These are phyloP conservation scores for Phymatocera aterrima DNA, from an alignment of 2,888 invertebrate species.

Conservation along the genomic window DNA sequence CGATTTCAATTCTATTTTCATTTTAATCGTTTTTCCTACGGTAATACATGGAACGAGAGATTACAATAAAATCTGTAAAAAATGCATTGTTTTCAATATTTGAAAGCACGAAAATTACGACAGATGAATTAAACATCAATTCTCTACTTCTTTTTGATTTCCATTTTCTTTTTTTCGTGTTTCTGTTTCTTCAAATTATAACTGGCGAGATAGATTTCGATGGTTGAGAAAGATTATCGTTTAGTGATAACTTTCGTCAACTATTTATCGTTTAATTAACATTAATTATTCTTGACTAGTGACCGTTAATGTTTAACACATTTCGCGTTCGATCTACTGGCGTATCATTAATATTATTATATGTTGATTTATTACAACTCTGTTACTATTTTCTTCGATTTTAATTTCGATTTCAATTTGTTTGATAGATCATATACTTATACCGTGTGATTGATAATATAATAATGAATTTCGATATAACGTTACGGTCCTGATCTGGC, in stretches of 20 bases:
- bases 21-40: no score
- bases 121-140: background rate
- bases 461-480: slow-evolving; percentile 29
- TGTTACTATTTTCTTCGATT: background rate
- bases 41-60: no score
- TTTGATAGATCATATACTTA: slow-evolving; percentile 4
- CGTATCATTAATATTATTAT: background rate
- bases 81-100: no score
- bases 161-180: background rate
- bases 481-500: slow-evolving; percentile 41
- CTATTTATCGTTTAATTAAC: slow-evolving; percentile 19
- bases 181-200: no score
- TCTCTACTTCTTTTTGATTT: no score
- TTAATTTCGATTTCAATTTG: background rate
- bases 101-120: no score
- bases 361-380: slow-evolving; percentile 7
- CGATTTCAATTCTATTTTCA: background rate
- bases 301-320: slow-evolving; percentile 25
- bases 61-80: no score
- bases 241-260: no score
- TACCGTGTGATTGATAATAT: slow-evolving; percentile 16
- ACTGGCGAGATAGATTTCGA: background rate
- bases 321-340: background rate
- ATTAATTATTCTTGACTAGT: slow-evolving; percentile 23
- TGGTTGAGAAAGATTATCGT: background rate